phyloP scores from a whole-genome alignment of 1,140 invertebrate genomes.

The Macrocentrus cingulum region DNA sequence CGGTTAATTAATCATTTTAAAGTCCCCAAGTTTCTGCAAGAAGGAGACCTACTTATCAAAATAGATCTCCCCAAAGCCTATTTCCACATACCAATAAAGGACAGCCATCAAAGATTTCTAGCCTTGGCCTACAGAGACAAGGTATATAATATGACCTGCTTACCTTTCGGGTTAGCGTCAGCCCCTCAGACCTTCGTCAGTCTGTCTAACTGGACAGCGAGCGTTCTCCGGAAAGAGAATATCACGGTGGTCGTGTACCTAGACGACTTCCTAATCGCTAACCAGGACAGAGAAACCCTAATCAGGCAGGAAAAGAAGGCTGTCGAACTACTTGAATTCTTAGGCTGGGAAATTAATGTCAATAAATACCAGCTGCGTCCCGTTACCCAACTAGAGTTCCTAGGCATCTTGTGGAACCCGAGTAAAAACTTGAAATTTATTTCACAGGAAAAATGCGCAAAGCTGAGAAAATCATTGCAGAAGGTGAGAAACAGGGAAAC shows the following conservation, averaged over 20 bases:
- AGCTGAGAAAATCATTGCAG: slow-evolving; percentile 4
- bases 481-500: slow-evolving; percentile 19
- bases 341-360: slow-evolving; percentile 33
- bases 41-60: slow-evolving; percentile 40
- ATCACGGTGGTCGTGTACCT: slow-evolving; percentile 35
- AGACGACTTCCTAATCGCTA: slow-evolving; percentile 39
- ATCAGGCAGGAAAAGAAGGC: slow-evolving; percentile 24
- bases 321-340: slow-evolving; percentile 32
- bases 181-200: slow-evolving; percentile 41
- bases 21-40: slow-evolving; percentile 37
- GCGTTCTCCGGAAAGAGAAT: slow-evolving; percentile 31
- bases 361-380: slow-evolving; percentile 28
- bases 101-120: slow-evolving; percentile 36
- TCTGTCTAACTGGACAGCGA: slow-evolving; percentile 43
- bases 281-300: slow-evolving; percentile 35
- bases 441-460: slow-evolving; percentile 6
- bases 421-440: neutral
- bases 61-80: slow-evolving; percentile 44
- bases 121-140: slow-evolving; percentile 35
- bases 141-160: slow-evolving; percentile 33
- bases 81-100: slow-evolving; percentile 40
- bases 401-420: slow-evolving; percentile 32
- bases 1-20: slow-evolving; percentile 34
- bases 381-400: slow-evolving; percentile 28
- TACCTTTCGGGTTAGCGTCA: slow-evolving; percentile 40